Base-by-base conservation (phyloP, 2,888 invertebrate genomes). In the Patella depressa region DNA sequence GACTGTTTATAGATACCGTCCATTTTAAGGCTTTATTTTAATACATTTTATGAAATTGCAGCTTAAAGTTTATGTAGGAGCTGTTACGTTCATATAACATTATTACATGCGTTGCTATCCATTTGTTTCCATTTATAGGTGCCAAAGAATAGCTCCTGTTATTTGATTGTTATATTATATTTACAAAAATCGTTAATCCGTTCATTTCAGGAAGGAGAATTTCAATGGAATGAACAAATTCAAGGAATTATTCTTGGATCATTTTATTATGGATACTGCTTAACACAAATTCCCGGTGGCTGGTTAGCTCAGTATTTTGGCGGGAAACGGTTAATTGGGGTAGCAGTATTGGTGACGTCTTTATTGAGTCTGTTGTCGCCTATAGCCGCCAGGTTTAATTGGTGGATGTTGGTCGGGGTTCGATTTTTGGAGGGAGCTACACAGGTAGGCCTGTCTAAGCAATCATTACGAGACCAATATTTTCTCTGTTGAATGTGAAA, bases 301-400 rank as follows among this genome's bases (percentile, higher is more conserved):
- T 86, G 82, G 80, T 88, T 96, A 45, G 95, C 96, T 0, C 96
- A 96, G 86, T 93, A 94, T 84, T 96, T 95, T 81, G 96, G 96
- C 19, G 96, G 96, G 19, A 96, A 96, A 90, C 95, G 95, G 92
- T 94, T 95, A 0, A 92, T 96, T 5, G 95, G 95, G 0, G 91
- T 96, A 76, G 96, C 96, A 72, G 95, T 96, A n/a, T 91, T 96
- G 0, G 95, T 95, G 12, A 96, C 96, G 0, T 95, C 96, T 0
- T 89, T 96, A 17, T 95, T 96, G 85, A 96, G 96, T 0, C 88
- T 96, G 2, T 87, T 96, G 2, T 96, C 96, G 0, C 96, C 97
- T 0, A 87, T 95, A 84, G 94, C 95, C 2, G 95, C 96, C 3
- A 93, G 94, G 72, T 89, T 94, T n/a, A 94, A 95, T 11, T 94